Conservation (phyloP, 2,113 vertebrate species). For the Narcine bancroftii region DNA sequence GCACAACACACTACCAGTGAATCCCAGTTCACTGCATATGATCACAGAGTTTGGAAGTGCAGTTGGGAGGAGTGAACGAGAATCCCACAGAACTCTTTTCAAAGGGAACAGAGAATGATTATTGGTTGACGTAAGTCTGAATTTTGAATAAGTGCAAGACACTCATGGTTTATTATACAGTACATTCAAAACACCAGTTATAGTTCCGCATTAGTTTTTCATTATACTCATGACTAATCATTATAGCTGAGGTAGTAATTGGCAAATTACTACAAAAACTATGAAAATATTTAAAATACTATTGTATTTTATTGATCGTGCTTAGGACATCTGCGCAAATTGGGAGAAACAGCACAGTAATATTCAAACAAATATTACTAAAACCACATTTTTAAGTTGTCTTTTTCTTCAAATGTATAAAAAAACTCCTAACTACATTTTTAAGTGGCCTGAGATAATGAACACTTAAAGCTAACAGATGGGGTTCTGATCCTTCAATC, state of each 20-base stretch:
- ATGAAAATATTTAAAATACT: background rate
- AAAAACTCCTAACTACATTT: background rate
- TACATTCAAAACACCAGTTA: slow-evolving; percentile 32
- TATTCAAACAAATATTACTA: background rate
- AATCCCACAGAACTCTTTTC: too few relatives aligned
- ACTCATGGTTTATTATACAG: background rate
- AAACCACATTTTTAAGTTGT: background rate
- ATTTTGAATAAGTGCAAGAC: background rate
- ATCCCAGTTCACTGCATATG: too few relatives aligned
- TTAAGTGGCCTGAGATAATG: background rate
- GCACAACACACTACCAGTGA: too few relatives aligned
- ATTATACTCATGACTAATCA: slow-evolving; percentile 26
- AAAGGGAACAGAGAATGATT: background rate
- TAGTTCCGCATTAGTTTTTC: background rate
- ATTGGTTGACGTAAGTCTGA: slow-evolving; percentile 15
- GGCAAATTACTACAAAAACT: slow-evolving; percentile 8
- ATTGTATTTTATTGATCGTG: background rate
- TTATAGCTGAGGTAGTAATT: background rate
- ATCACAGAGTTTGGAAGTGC: too few relatives aligned
- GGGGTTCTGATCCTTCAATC: background rate
- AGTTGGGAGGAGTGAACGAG: too few relatives aligned
- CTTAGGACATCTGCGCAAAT: background rate
- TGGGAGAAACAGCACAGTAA: background rate
- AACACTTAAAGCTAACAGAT: background rate
- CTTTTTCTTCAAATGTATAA: background rate